Percentiles rank a stretch among this genome's conserved stretches.
Conservation (phyloP, 2,888 invertebrate genomes). For the Agrilus cyanescens region DNA sequence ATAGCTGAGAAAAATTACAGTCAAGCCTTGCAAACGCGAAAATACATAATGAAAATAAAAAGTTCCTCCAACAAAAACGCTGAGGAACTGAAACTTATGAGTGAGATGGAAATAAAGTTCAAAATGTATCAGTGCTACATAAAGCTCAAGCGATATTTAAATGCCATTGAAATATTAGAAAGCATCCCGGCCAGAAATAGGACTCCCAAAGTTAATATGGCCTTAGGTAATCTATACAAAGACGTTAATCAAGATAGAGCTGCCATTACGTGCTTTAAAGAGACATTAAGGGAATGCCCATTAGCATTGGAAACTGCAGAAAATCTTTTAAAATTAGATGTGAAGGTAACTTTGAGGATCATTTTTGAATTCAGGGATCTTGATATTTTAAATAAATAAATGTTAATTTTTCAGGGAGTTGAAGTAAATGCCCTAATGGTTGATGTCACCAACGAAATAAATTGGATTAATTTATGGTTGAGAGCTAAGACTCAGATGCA, state of each 20-base stretch:
- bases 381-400: too few relatives aligned
- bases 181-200: constrained; percentile 52
- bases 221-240: constrained; percentile 60
- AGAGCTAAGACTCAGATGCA: constrained; percentile 53
- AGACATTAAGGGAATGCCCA: constrained; percentile 59
- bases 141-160: constrained; percentile 50
- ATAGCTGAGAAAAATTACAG: constrained; percentile 57
- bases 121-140: constrained; percentile 58
- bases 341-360: constrained; percentile 27
- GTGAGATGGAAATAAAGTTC: constrained; percentile 60
- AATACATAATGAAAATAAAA: constrained; percentile 46
- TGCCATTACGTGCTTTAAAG: constrained; percentile 64
- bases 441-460: constrained; percentile 37
- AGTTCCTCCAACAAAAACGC: constrained; percentile 35
- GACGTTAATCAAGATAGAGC: constrained; percentile 57
- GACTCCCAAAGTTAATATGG: constrained; percentile 63
- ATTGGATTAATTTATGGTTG: constrained; percentile 51
- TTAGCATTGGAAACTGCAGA: constrained; percentile 65
- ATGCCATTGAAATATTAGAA: constrained; percentile 46
- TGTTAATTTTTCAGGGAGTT: constrained; percentile 43
- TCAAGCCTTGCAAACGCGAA: constrained; percentile 51
- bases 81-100: constrained; percentile 39
- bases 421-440: constrained; percentile 65
- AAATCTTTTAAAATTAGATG: constrained; percentile 57
- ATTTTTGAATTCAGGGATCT: too few relatives aligned